A percentile compares a stretch with the other conserved stretches of the same genome.
phyloP scores from a whole-genome alignment of 2,113 vertebrate species.

The Leptobrachium ailaonicum region DNA sequence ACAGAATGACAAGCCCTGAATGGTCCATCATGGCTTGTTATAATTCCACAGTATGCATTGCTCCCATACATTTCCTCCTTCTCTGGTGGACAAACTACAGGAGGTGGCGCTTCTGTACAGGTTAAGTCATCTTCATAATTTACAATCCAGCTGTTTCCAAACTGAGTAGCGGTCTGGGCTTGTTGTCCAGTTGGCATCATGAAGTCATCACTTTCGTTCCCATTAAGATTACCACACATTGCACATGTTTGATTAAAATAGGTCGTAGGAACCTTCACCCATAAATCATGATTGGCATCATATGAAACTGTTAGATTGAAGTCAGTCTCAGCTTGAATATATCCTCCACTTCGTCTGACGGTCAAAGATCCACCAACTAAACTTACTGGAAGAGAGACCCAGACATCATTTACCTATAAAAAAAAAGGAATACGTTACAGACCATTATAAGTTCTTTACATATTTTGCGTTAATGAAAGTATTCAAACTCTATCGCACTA shows the following conservation, averaged over 20 bases:
- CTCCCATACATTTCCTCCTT: conserved; percentile 59
- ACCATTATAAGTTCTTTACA: no score
- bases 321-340: conserved; percentile 66
- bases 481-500: no score
- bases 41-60: conserved; percentile 68
- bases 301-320: conserved; percentile 72
- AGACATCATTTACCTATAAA: conserved; percentile 73
- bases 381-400: conserved; percentile 70
- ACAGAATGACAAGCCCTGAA: conserved; percentile 67
- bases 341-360: conserved; percentile 62
- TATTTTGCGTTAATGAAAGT: no score
- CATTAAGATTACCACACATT: conserved; percentile 83
- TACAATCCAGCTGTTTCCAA: conserved; percentile 71
- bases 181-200: conserved; percentile 59
- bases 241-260: conserved; percentile 77
- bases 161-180: conserved; percentile 51
- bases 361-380: conserved; percentile 56
- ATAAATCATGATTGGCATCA: conserved; percentile 66
- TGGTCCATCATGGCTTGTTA: conserved; percentile 65
- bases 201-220: conserved; percentile 65
- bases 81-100: conserved; percentile 61
- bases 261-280: conserved; percentile 67
- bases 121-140: conserved; percentile 21
- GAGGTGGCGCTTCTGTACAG: conserved; percentile 54
- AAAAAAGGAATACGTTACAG: background rate